Conservation (phyloP, 2,888 invertebrate species). For the Liposcelis brunnea region DNA sequence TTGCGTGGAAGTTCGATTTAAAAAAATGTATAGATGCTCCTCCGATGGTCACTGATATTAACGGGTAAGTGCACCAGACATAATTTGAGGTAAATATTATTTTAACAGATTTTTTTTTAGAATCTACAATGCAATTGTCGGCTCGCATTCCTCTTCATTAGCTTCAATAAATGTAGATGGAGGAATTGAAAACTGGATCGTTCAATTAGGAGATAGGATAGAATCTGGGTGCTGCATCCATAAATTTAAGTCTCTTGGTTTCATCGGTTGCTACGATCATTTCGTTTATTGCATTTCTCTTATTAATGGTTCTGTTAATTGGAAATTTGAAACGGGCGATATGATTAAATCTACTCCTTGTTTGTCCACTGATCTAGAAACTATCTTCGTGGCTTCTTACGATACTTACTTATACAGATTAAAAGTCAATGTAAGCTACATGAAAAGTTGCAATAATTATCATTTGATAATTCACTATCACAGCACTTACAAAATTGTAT, state of each 20-base stretch:
- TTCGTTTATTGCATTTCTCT: conserved; percentile 45
- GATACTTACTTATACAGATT: conserved; percentile 43
- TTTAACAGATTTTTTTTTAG: conserved; percentile 17
- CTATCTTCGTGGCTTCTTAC: conserved; percentile 51
- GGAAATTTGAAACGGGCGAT: conserved; percentile 41
- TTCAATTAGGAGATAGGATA: conserved; percentile 46
- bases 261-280: conserved; percentile 49
- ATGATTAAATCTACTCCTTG: conserved; percentile 47
- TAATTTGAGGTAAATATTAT: conserved; percentile 5
- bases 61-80: conserved; percentile 27
- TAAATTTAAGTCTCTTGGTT: conserved; percentile 2
- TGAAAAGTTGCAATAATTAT: too few species aligned
- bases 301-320: conserved; percentile 34
- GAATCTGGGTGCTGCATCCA: conserved; percentile 34
- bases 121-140: conserved; percentile 33
- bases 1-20: conserved; percentile 40
- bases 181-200: conserved; percentile 32
- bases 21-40: conserved; percentile 72
- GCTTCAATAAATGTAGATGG: conserved; percentile 36
- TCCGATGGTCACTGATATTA: conserved; percentile 21
- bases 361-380: conserved; percentile 24
- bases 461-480: too few species aligned
- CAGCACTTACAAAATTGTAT: too few species aligned
- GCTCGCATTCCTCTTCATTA: conserved; percentile 59
- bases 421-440: conserved; percentile 13